These are phyloP conservation scores for Uropsilus gracilis DNA, from an alignment of 2,113 vertebrate species.

Conservation along the genomic window DNA sequence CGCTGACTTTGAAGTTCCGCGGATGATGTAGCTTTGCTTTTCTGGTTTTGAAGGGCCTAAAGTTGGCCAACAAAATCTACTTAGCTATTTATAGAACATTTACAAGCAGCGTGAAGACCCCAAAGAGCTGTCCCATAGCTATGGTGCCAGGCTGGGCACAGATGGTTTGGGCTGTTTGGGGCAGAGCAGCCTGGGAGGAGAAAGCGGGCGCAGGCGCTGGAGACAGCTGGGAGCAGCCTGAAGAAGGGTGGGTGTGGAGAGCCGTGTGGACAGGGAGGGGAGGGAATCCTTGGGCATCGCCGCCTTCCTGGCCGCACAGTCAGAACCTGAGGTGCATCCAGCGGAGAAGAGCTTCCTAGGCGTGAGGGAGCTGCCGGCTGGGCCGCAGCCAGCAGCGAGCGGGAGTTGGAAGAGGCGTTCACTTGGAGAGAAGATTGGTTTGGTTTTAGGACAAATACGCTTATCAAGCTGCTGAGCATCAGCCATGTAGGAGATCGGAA, in stretches of 20 bases:
- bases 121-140: too few relatives aligned
- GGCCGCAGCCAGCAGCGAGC: background rate
- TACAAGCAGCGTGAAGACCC: background rate
- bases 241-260: background rate
- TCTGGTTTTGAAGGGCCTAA: slow-evolving; percentile 53
- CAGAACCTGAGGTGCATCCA: background rate
- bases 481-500: background rate
- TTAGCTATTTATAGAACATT: background rate
- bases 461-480: background rate
- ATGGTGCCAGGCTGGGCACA: background rate
- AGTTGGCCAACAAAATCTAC: background rate
- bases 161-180: background rate
- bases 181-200: background rate
- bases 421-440: background rate
- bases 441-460: background rate
- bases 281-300: fast-evolving
- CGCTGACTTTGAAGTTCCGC: slow-evolving; percentile 36
- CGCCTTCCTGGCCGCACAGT: background rate
- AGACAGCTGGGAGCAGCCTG: background rate
- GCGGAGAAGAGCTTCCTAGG: background rate
- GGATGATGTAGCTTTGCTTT: background rate
- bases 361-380: background rate
- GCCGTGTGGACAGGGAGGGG: fast-evolving
- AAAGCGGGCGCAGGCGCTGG: background rate
- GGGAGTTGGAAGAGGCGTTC: background rate